Percentiles rank a stretch among this genome's conserved stretches.
These are phyloP conservation scores for Macaca fascicularis DNA, from an alignment of 2,113 vertebrate species.

Conservation along the genomic window DNA sequence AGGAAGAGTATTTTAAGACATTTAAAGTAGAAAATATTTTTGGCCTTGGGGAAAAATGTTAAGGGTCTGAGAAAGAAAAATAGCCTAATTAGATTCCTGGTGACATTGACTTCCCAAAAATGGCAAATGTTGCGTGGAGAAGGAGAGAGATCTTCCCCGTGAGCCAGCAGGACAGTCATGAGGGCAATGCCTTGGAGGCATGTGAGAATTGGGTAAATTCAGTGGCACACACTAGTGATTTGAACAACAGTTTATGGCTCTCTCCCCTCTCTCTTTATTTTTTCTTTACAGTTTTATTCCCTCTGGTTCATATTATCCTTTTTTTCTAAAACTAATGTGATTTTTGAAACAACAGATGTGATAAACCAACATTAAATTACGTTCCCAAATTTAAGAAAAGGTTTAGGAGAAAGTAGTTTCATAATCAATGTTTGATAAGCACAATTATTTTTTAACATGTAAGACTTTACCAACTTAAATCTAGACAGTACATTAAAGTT, in stretches of 20 bases:
- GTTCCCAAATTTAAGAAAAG: neutral
- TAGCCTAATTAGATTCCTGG: neutral
- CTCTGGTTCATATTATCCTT: neutral
- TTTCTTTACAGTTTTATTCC: neutral
- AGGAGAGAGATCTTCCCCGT: neutral
- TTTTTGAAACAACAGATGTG: neutral
- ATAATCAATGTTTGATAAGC: too few species aligned
- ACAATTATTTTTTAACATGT: neutral
- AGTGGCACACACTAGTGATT: neutral
- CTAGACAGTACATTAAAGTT: neutral
- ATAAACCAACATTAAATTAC: neutral
- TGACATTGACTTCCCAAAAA: neutral
- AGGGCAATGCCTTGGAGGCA: neutral
- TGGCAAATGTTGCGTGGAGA: neutral
- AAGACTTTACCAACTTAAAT: neutral
- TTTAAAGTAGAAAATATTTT: neutral
- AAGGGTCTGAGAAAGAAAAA: neutral
- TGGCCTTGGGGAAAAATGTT: neutral
- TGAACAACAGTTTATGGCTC: neutral
- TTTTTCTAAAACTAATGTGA: neutral
- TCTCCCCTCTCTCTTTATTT: too few species aligned
- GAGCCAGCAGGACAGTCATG: neutral
- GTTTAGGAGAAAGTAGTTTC: neutral
- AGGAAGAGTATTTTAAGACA: neutral
- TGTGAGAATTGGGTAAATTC: neutral